phyloP scores from a whole-genome alignment of 2,888 invertebrate genomes.

The Apamea sordens region DNA sequence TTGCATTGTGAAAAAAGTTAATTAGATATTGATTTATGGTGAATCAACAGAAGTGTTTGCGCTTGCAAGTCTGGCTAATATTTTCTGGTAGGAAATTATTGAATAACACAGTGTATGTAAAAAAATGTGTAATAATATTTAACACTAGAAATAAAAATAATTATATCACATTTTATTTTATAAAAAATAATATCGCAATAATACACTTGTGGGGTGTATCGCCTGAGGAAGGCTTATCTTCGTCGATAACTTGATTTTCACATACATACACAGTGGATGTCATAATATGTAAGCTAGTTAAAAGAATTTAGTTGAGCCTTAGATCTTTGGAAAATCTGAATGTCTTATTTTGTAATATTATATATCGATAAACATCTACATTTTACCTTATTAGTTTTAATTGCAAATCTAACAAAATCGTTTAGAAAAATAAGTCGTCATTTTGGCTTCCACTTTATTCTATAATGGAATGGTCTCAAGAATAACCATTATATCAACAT shows the following conservation, averaged over 20 bases:
- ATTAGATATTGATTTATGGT: slow-evolving; percentile 9
- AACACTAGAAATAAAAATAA: slow-evolving; percentile 72
- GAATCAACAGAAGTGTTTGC: slow-evolving; percentile 28
- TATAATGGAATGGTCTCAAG: slow-evolving; percentile 89
- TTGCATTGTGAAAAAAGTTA: slow-evolving; percentile 24
- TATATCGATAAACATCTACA: slow-evolving; percentile 88
- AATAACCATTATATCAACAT: slow-evolving; percentile 83
- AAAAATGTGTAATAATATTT: slow-evolving; percentile 60
- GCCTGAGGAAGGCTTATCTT: slow-evolving; percentile 63
- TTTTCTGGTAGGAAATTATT: slow-evolving; percentile 37
- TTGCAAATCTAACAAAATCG: slow-evolving; percentile 89
- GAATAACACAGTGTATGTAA: slow-evolving; percentile 45
- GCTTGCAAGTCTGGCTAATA: slow-evolving; percentile 32
- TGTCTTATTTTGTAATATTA: slow-evolving; percentile 79
- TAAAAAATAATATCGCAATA: slow-evolving; percentile 66
- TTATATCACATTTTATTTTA: slow-evolving; percentile 76
- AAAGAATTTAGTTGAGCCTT: slow-evolving; percentile 88
- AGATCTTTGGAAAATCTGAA: slow-evolving; percentile 89
- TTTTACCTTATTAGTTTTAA: slow-evolving; percentile 83
- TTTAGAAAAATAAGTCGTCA: slow-evolving; percentile 90
- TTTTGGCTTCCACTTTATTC: slow-evolving; percentile 89
- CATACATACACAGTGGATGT: slow-evolving; percentile 64
- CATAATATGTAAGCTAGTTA: slow-evolving; percentile 80
- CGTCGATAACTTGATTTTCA: slow-evolving; percentile 59
- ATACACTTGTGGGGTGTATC: slow-evolving; percentile 44